Base-by-base conservation (phyloP, 2,113 vertebrate genomes). In the Atractosteus spatula region DNA sequence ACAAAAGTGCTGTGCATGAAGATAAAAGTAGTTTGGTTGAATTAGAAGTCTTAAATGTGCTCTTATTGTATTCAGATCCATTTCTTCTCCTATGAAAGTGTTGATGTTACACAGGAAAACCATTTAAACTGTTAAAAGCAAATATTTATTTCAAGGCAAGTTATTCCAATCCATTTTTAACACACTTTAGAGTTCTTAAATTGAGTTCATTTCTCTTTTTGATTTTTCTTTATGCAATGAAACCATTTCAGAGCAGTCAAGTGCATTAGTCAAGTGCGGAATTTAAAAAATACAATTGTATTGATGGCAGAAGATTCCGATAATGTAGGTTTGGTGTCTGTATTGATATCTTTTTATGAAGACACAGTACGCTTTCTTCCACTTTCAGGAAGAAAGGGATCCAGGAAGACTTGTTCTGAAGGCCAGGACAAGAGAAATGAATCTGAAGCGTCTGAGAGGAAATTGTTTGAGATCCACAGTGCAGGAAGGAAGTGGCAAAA, bases 11-110 rank as follows among this genome's bases (percentile, higher is more conserved):
- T 41, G 43, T 71, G 76, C 73, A 44, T 55, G 74, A 69, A 75
- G 88, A 88, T 90, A 86, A 89, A 85, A 83, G 66, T 54, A 81
- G 79, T 82, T 78, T 79, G 63, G 79, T 84, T 2, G 47, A 4
- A 59, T 12, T 59, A 59, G 3, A 59, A 4, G n/a, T 4, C 4
- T 12, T 12, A 14, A 59, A 59, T 14, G 56, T 59, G n/a, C 13
- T 12, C 12, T 14, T 13, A 4, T 8, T 59, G 56, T 14, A 14
- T 14, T 59, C 4, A 59, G 29, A 59, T 14, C n/a, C 56, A 59
- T 14, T 59, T 4, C 12, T 14, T 3, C 13, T 59, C 47, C 8
- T 10, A 5, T 59, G 3, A 59, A 12, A 59, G 56, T 59, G 56
- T 14, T 59, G 13, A 12, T 59, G 56, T 14, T 59, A 13, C 56